These are phyloP conservation scores for Propithecus deckenii DNA, from an alignment of 2,797 vertebrate genomes.

Conservation along the genomic window DNA sequence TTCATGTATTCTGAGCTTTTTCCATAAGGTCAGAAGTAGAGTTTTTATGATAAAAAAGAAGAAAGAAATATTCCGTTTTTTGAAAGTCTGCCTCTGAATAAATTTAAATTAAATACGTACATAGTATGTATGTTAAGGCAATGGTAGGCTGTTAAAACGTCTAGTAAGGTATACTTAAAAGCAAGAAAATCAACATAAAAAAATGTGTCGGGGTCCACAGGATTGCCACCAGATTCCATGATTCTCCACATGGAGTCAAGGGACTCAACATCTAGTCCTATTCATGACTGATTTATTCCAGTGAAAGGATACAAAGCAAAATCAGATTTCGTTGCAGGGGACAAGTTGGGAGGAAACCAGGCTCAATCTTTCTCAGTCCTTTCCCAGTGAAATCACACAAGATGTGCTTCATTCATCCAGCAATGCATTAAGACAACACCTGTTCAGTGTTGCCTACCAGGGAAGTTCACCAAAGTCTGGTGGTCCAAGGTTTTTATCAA, in stretches of 20 bases:
- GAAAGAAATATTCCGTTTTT: neutral
- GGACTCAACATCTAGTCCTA: fast-evolving
- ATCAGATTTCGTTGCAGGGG: neutral
- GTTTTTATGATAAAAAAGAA: neutral
- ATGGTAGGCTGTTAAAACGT: neutral
- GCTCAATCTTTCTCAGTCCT: neutral
- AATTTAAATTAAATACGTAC: neutral
- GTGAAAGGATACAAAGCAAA: neutral
- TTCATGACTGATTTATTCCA: neutral
- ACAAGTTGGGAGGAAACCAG: neutral
- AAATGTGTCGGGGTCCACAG: fast-evolving
- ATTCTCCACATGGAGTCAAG: neutral
- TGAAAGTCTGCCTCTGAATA: neutral
- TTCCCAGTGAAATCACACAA: too few species aligned
- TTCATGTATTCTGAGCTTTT: neutral
- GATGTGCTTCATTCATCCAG: neutral
- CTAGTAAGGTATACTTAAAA: neutral
- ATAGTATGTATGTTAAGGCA: neutral
- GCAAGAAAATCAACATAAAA: neutral
- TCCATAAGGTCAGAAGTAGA: neutral
- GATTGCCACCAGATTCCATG: neutral
- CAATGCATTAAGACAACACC: neutral
- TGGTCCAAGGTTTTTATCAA: too few species aligned
- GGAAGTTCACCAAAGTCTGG: neutral
- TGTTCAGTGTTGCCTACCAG: neutral